phyloP scores from a whole-genome alignment of 2,113 vertebrate species.

The Alexandromys fortis region DNA sequence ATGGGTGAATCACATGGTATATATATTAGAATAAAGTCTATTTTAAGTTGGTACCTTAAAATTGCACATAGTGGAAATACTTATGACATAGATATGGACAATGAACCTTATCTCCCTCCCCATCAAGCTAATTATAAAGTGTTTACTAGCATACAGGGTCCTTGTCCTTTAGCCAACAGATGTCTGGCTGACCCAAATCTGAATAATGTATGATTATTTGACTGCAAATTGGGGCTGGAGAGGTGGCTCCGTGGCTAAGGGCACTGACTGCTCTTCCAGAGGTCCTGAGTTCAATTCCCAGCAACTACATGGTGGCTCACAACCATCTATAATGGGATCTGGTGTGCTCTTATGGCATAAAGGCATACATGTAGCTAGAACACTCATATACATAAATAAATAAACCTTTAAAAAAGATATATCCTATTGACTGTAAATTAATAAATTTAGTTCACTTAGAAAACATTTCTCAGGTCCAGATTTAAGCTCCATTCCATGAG shows the following conservation, averaged over 20 bases:
- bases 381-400: too few species aligned
- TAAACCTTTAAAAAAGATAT: too few species aligned
- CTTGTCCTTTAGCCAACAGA: neutral
- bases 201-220: neutral
- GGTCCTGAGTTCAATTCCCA: too few species aligned
- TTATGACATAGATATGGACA: neutral
- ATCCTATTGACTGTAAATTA: neutral
- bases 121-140: neutral
- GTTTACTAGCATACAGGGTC: neutral
- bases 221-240: neutral
- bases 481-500: neutral
- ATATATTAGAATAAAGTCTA: neutral
- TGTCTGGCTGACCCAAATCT: neutral
- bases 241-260: too few species aligned
- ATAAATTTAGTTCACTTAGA: slow-evolving; percentile 11
- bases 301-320: too few species aligned
- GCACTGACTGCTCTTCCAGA: too few species aligned
- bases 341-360: too few species aligned
- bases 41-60: slow-evolving; percentile 3
- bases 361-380: too few species aligned
- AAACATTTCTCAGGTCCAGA: neutral
- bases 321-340: too few species aligned
- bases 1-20: neutral
- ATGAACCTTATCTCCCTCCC: neutral
- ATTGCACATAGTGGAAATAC: neutral